These are phyloP conservation scores for Balanococcus diminutus DNA, from an alignment of 2,888 invertebrate species.

Conservation along the genomic window DNA sequence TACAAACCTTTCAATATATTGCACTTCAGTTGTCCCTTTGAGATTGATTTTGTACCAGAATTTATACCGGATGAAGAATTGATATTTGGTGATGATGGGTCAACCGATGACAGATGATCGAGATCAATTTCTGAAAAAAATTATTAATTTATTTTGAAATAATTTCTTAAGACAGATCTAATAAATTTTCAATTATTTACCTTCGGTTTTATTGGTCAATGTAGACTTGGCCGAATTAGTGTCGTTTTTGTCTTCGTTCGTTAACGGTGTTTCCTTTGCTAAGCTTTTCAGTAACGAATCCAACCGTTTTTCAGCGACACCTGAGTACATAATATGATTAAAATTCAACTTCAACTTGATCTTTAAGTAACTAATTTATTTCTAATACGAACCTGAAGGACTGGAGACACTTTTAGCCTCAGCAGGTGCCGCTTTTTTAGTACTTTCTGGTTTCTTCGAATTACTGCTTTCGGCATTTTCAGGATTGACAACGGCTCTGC, in stretches of 20 bases:
- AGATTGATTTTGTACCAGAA: constrained; percentile 51
- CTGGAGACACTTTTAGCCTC: neutral
- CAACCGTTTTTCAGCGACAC: constrained; percentile 67
- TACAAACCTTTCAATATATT: constrained; percentile 33
- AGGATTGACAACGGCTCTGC: neutral
- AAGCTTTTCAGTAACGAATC: constrained; percentile 79
- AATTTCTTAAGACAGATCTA: neutral
- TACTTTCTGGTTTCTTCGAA: neutral
- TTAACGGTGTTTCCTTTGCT: constrained; percentile 71
- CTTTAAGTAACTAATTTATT: neutral
- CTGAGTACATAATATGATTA: constrained; percentile 59
- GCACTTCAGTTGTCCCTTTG: constrained; percentile 21
- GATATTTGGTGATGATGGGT: neutral
- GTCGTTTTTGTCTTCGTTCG: constrained; percentile 66
- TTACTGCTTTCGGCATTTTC: neutral
- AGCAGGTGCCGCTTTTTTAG: neutral
- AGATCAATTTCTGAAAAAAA: neutral
- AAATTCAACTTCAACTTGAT: neutral
- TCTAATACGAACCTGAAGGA: neutral
- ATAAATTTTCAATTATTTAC: constrained; percentile 57
- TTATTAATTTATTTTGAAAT: constrained; percentile 57
- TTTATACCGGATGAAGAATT: constrained; percentile 41
- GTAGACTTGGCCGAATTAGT: constrained; percentile 64
- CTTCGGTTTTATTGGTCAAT: constrained; percentile 64
- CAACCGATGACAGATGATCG: constrained; percentile 2